Conservation (phyloP, 2,797 vertebrate species). For the Falco novaeseelandiae region DNA sequence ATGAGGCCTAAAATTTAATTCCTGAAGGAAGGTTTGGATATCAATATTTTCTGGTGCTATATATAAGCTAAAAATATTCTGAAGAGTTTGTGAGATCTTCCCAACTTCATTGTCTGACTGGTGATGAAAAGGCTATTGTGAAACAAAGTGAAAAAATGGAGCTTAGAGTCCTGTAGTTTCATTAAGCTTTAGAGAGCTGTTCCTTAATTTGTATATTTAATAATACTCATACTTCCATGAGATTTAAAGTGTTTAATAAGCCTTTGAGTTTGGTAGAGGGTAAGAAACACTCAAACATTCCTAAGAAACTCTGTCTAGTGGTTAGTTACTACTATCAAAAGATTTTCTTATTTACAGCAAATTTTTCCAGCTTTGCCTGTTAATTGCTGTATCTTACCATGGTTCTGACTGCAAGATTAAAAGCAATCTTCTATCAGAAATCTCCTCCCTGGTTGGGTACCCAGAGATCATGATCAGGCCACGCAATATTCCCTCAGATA, state of each 20-base stretch:
- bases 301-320: neutral
- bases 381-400: neutral
- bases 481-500: neutral
- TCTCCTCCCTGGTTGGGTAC: neutral
- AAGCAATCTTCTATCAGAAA: neutral
- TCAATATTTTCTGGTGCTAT: neutral
- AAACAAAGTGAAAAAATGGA: neutral
- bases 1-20: neutral
- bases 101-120: neutral
- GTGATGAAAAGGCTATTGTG: neutral
- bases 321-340: neutral
- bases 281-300: neutral
- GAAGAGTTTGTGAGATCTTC: neutral
- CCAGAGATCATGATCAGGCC: neutral
- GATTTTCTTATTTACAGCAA: neutral
- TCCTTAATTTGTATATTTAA: constrained; percentile 5
- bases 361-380: neutral
- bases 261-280: neutral
- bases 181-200: neutral
- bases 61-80: neutral
- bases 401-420: neutral
- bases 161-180: neutral
- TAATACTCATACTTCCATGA: neutral
- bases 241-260: neutral
- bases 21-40: neutral